These are phyloP conservation scores for Gastracanthus pulcherrimus DNA, from an alignment of 2,888 invertebrate species.

Conservation along the genomic window DNA sequence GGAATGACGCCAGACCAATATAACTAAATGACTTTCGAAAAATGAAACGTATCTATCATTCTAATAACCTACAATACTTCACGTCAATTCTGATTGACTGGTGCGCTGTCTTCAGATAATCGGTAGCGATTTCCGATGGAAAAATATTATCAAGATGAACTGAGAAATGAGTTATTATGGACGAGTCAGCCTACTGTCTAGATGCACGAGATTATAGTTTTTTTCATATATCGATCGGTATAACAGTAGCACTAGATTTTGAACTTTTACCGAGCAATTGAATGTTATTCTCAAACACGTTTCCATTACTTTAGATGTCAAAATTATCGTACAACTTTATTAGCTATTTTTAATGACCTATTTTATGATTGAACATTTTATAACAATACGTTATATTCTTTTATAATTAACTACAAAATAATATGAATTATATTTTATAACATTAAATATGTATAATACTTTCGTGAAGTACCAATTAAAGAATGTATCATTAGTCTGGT, in stretches of 20 bases:
- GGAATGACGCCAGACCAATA: background rate
- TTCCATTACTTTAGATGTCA: too few relatives aligned
- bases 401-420: too few relatives aligned
- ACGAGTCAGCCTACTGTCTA: background rate
- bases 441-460: too few relatives aligned
- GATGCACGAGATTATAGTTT: background rate
- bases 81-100: slow-evolving; percentile 50
- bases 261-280: background rate
- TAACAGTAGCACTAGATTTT: background rate
- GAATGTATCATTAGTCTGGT: too few relatives aligned
- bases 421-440: too few relatives aligned
- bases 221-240: background rate
- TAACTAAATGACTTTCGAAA: slow-evolving; percentile 50
- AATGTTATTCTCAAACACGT: too few relatives aligned
- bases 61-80: slow-evolving; percentile 37
- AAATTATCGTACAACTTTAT: too few relatives aligned
- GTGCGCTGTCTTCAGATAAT: background rate
- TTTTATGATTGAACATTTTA: too few relatives aligned
- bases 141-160: slow-evolving; percentile 42
- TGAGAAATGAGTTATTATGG: slow-evolving; percentile 30
- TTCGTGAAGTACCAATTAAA: too few relatives aligned
- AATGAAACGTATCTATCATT: slow-evolving; percentile 38
- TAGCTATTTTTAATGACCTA: too few relatives aligned
- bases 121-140: slow-evolving; percentile 28
- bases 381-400: too few relatives aligned